Percentiles rank a stretch among this genome's conserved stretches.
Evolutionary conservation across 2,113 vertebrate genomes (phyloP).

Genomic region (Vicugna pacos): DNA sequence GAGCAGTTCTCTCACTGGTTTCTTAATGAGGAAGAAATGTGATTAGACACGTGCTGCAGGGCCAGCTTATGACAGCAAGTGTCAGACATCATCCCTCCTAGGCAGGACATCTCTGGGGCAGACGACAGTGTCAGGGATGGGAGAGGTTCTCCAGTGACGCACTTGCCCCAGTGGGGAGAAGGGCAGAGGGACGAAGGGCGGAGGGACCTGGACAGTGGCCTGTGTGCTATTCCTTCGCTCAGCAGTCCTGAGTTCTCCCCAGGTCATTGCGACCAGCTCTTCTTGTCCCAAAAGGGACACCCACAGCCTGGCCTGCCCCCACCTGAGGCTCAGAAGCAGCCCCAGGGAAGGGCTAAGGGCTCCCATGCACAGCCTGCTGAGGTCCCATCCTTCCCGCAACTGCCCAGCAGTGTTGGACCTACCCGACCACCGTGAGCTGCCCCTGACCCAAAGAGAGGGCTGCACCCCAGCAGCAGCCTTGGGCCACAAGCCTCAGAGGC

Average conservation of each 20-base stretch:
- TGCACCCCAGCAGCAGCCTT: neutral
- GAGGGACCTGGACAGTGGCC: neutral
- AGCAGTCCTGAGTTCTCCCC: neutral
- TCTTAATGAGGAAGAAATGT: neutral
- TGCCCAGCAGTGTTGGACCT: neutral
- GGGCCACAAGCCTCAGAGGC: neutral
- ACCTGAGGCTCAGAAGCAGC: neutral
- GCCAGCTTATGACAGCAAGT: neutral
- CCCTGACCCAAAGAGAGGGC: neutral
- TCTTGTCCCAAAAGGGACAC: neutral
- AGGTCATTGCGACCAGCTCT: neutral
- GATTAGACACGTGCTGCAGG: neutral
- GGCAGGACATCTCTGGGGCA: neutral
- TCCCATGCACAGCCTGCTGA: neutral
- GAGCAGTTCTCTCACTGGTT: too few relatives aligned
- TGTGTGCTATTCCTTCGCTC: too few relatives aligned
- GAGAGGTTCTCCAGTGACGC: neutral
- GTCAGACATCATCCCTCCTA: neutral
- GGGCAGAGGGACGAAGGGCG: neutral
- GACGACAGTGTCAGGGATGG: neutral
- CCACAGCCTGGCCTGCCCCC: neutral
- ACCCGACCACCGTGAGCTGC: too few relatives aligned
- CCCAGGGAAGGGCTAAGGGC: neutral
- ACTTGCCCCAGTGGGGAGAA: accelerated
- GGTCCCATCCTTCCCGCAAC: neutral